Base-by-base conservation (phyloP, 2,888 invertebrate species). In the Oligia fasciuncula region DNA sequence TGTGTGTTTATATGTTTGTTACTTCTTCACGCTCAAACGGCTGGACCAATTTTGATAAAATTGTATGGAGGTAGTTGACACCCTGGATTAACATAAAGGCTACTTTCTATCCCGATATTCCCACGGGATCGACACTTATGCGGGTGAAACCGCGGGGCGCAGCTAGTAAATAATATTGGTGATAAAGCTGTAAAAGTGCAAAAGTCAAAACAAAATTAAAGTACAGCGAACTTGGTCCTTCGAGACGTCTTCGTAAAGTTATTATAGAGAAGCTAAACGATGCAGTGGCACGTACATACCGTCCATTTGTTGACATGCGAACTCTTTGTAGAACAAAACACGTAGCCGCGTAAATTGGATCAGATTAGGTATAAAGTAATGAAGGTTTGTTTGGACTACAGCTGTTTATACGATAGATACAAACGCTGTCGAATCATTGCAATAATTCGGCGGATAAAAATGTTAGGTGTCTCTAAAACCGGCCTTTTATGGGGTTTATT, bases 281-380 rank as follows among this genome's bases (percentile, higher is more conserved):
- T 77, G 86, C 79, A 86, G 69, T 14, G 46, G 51, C 81, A 86
- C 87, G 87, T 84, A 43, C 9, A 9, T 46, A 84, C 40, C n/a
- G 29, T 49, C 76, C 76, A 87, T 88, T 86, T 77, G 76, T 83
- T 77, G 79, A 74, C 80, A 77, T 71, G 65, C 73, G 69, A 80
- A 84, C 69, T 85, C 76, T 73, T 87, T 80, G 73, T 49, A 73
- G 57, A 71, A 84, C 87, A 65, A 70, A 75, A 65, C 85, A 85
- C 85, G 85, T 87, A 35, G 63, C n/a, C 14, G 43, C 43, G 79
- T 68, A 76, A 79, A 86, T 85, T 83, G 86, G 86, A 86, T 86
- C 73, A 78, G 83, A 83, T 84, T 83, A 83, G 73, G 43, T 79
- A 49, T 63, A 73, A 85, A 78, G 86, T 81, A 84, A 81, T 77